phyloP scores from a whole-genome alignment of 64 coral and sea anemone species.

The Catalaphyllia jardinei region DNA sequence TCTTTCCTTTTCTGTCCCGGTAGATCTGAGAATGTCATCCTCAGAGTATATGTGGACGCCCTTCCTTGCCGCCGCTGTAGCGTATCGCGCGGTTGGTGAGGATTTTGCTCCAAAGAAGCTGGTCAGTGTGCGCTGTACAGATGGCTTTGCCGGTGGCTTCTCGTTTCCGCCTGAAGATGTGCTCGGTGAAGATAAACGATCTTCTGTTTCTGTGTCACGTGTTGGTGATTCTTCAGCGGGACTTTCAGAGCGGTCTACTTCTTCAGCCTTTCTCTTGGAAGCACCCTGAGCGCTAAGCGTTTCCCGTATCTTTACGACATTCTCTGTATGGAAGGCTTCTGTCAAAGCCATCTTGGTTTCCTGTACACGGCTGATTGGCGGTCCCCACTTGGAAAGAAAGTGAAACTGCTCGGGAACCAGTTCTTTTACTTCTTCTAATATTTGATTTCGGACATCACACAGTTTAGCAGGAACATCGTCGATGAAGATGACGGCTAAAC shows the following conservation, averaged over 20 bases:
- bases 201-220: too few species aligned
- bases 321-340: constrained; percentile 2
- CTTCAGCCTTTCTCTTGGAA: not conserved
- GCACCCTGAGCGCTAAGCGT: not conserved
- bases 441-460: not conserved
- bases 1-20: constrained; percentile 34
- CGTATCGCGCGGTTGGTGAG: constrained; percentile 1
- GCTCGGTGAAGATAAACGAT: too few species aligned
- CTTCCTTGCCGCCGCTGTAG: constrained; percentile 32
- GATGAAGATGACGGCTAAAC: constrained; percentile 16
- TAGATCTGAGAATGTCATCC: constrained; percentile 5
- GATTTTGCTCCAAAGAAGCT: constrained; percentile 9
- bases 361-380: constrained; percentile 5
- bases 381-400: constrained; percentile 12
- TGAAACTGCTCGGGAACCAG: constrained; percentile 3
- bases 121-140: not conserved
- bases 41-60: constrained; percentile 18
- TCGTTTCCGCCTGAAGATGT: not conserved
- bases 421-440: not conserved
- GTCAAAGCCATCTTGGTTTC: not conserved
- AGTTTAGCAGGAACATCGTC: constrained; percentile 8
- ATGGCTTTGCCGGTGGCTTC: not conserved
- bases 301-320: not conserved
- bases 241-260: not conserved
- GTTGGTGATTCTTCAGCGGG: too few species aligned